Evolutionary conservation across 2,888 invertebrate genomes (phyloP).

Genomic region (Caenorhabditis afra): DNA sequence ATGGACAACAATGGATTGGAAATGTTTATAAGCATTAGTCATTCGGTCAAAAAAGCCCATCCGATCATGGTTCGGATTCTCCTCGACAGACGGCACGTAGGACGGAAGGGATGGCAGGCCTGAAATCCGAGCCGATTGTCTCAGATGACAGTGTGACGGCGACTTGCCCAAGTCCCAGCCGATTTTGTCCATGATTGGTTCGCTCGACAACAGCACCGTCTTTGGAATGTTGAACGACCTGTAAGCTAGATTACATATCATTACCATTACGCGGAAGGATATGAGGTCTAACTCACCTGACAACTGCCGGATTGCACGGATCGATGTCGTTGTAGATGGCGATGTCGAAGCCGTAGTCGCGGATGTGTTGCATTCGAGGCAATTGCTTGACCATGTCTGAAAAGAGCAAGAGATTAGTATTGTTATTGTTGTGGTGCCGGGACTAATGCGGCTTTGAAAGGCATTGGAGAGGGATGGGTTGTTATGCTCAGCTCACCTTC

Average conservation of each 20-base stretch:
- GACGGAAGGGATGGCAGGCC: slow-evolving; percentile 47
- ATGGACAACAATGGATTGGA: slow-evolving; percentile 57
- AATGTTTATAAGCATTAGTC: slow-evolving; percentile 51
- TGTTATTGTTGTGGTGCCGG: no score
- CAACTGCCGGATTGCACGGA: slow-evolving; percentile 46
- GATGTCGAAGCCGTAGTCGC: slow-evolving; percentile 54
- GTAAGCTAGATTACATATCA: slow-evolving; percentile 66
- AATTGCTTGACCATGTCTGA: slow-evolving; percentile 23
- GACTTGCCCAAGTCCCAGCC: slow-evolving; percentile 46
- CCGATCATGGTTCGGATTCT: slow-evolving; percentile 53
- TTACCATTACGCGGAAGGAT: slow-evolving; percentile 60
- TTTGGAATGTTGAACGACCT: slow-evolving; percentile 56
- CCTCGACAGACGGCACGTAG: slow-evolving; percentile 53
- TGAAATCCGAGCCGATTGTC: slow-evolving; percentile 45
- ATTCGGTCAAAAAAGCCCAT: slow-evolving; percentile 57
- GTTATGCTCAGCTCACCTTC: slow-evolving; percentile 20
- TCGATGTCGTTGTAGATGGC: slow-evolving; percentile 58
- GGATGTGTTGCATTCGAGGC: slow-evolving; percentile 31
- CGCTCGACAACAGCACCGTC: slow-evolving; percentile 47
- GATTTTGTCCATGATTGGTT: slow-evolving; percentile 58
- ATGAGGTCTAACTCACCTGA: slow-evolving; percentile 61
- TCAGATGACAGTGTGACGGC: slow-evolving; percentile 23
- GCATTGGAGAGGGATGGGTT: background rate
- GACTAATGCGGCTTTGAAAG: no score
- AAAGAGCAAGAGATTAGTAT: no score